phyloP scores from a whole-genome alignment of 53 echinoderm and acorn worm genomes.

The Temnopleurus reevesii region DNA sequence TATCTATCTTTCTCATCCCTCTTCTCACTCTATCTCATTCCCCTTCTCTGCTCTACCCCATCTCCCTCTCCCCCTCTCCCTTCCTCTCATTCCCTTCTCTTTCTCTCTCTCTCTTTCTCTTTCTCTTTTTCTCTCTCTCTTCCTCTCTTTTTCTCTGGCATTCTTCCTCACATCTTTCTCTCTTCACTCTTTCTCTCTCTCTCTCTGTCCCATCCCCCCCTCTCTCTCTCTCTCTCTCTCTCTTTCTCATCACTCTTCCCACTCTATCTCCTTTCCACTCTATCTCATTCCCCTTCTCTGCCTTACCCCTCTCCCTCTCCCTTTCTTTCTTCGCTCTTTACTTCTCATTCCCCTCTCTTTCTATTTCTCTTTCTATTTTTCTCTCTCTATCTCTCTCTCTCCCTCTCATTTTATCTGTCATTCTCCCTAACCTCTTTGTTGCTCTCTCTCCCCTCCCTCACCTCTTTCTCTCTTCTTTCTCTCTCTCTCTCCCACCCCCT shows the following conservation, averaged over 20 bases:
- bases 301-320: neutral
- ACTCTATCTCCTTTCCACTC: neutral
- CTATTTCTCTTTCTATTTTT: neutral
- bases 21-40: neutral
- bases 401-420: neutral
- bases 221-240: neutral
- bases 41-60: neutral
- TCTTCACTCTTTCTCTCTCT: conserved; percentile 14
- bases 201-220: neutral
- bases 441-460: neutral
- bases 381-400: neutral
- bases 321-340: neutral
- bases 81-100: neutral
- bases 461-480: neutral
- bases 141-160: neutral
- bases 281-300: neutral
- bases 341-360: neutral
- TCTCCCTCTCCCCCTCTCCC: neutral
- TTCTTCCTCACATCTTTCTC: neutral
- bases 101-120: neutral
- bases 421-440: neutral
- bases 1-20: too few species aligned
- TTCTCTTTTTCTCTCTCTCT: neutral
- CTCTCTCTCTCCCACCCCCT: conserved; percentile 1
- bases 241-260: neutral